Evolutionary conservation across 2,888 invertebrate species (phyloP).

Genomic region (Chydorus sphaericus): DNA sequence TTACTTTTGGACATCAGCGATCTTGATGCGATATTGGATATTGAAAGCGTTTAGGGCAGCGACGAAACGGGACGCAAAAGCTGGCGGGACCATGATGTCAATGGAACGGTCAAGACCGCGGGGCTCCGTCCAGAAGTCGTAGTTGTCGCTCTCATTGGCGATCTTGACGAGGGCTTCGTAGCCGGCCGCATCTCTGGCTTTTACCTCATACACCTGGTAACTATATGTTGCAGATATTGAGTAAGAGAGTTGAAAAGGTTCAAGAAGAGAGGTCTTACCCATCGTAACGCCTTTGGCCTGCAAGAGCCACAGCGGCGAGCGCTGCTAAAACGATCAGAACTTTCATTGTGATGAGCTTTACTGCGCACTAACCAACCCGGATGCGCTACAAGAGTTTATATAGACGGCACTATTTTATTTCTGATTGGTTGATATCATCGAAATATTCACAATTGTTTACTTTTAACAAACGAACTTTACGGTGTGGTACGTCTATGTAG

Average conservation of each 20-base stretch:
- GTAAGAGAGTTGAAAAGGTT: too few species aligned
- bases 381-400: too few species aligned
- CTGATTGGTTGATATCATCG: too few species aligned
- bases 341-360: too few species aligned
- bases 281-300: background rate
- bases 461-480: too few species aligned
- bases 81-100: constrained; percentile 20
- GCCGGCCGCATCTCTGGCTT: constrained; percentile 15
- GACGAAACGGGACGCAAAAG: constrained; percentile 10
- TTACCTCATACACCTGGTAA: constrained; percentile 18
- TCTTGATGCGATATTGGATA: constrained; percentile 17
- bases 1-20: constrained; percentile 20
- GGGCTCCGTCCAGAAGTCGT: constrained; percentile 22
- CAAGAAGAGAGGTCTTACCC: constrained; percentile 2
- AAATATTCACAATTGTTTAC: too few species aligned
- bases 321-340: background rate
- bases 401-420: too few species aligned
- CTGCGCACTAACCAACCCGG: too few species aligned
- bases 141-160: constrained; percentile 16
- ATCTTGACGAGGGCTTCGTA: constrained; percentile 16
- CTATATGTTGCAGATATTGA: too few species aligned
- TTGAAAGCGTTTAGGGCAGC: constrained; percentile 13
- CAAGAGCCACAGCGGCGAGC: background rate
- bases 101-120: constrained; percentile 15
- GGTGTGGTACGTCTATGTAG: too few species aligned